Conservation (phyloP, 2,888 invertebrate species). For the Rhodophaea formosa region DNA sequence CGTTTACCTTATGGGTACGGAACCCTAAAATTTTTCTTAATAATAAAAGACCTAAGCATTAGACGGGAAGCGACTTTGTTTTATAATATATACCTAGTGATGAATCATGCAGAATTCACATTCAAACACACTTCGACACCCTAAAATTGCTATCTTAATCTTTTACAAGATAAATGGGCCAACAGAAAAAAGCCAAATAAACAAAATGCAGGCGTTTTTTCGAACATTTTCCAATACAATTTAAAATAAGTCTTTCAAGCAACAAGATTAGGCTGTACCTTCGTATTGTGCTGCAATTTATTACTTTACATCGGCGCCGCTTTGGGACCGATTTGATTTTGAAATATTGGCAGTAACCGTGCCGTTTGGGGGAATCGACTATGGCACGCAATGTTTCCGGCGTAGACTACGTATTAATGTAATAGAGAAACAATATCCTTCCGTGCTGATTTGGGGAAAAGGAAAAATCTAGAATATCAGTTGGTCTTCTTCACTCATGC, state of each 20-base stretch:
- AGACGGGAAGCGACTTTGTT: too few relatives aligned
- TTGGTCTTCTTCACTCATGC: too few relatives aligned
- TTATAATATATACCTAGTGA: too few relatives aligned
- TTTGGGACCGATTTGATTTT: constrained; percentile 55
- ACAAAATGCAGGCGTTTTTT: neutral
- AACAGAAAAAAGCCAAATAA: neutral
- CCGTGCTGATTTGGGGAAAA: too few relatives aligned
- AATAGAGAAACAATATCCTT: neutral
- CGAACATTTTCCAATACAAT: constrained; percentile 14
- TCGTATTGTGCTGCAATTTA: constrained; percentile 38
- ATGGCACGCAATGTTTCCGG: constrained; percentile 31
- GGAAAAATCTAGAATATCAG: too few relatives aligned
- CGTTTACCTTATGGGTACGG: too few relatives aligned
- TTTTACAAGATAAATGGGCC: constrained; percentile 2
- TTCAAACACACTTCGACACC: neutral
- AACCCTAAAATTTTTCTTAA: too few relatives aligned
- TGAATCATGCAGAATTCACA: neutral
- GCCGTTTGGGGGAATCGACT: constrained; percentile 41
- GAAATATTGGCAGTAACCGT: constrained; percentile 52
- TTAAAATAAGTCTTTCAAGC: constrained; percentile 10
- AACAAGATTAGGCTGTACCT: constrained; percentile 12
- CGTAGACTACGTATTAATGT: constrained; percentile 3
- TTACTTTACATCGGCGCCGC: constrained; percentile 51
- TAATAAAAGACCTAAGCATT: too few relatives aligned
- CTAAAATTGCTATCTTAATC: neutral